Percentiles rank a stretch among this genome's conserved stretches.
phyloP scores from a whole-genome alignment of 2,797 vertebrate species.

The Lemur catta region DNA sequence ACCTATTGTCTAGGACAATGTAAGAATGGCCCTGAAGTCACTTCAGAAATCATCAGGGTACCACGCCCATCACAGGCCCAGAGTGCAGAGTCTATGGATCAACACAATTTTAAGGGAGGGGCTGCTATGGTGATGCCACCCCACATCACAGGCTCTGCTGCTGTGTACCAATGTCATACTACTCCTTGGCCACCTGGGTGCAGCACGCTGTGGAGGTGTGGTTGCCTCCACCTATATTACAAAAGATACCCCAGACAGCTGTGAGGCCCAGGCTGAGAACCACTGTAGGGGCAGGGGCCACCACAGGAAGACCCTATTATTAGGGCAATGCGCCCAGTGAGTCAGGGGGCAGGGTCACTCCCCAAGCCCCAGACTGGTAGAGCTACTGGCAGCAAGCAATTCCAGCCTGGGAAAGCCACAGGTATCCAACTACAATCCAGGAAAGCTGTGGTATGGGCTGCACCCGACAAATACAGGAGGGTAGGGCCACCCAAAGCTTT shows the following conservation, averaged over 20 bases:
- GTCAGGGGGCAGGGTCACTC: no score
- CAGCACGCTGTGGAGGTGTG: background rate
- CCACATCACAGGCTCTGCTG: background rate
- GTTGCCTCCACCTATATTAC: background rate
- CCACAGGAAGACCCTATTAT: background rate
- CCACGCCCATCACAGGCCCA: background rate
- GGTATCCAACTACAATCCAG: background rate
- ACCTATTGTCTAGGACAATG: background rate
- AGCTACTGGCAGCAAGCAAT: background rate
- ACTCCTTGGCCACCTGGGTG: rapidly evolving
- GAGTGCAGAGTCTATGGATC: background rate
- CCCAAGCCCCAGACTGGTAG: background rate
- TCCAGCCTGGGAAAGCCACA: background rate
- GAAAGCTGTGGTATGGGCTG: background rate
- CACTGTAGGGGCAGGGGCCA: background rate
- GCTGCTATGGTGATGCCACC: no score
- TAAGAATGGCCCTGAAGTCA: background rate
- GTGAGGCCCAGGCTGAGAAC: background rate
- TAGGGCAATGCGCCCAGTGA: background rate
- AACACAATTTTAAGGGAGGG: background rate
- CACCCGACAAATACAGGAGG: background rate
- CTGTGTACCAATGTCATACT: background rate
- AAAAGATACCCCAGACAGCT: background rate
- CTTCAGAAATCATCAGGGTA: background rate
- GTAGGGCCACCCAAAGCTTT: no score